Percentiles rank a stretch among this genome's conserved stretches.
Conservation (phyloP, 2,888 invertebrate genomes). For the Eilema depressum region DNA sequence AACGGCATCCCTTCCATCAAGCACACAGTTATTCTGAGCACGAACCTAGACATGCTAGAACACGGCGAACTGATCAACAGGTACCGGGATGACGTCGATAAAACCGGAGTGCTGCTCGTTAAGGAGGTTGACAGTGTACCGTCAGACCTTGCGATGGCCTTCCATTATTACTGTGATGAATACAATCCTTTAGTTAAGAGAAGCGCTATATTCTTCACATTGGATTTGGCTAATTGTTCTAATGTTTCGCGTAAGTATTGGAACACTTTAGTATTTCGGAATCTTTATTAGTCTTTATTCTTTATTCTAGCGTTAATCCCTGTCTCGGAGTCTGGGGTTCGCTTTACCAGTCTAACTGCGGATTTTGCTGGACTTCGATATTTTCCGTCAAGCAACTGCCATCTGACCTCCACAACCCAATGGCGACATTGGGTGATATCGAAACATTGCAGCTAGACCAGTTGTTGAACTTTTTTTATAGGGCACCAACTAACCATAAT, state of each 20-base stretch:
- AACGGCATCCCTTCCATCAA: slow-evolving; percentile 63
- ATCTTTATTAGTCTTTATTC: too few relatives aligned
- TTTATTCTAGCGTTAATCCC: too few relatives aligned
- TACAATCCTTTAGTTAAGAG: slow-evolving; percentile 77
- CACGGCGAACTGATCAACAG: slow-evolving; percentile 71
- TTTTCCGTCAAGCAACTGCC: too few relatives aligned
- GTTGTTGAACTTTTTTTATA: too few relatives aligned
- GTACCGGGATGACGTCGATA: slow-evolving; percentile 66
- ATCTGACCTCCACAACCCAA: too few relatives aligned
- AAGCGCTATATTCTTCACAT: slow-evolving; percentile 80
- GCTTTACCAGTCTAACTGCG: too few relatives aligned
- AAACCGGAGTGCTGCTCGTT: slow-evolving; percentile 76
- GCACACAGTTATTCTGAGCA: slow-evolving; percentile 66
- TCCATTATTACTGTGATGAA: slow-evolving; percentile 84
- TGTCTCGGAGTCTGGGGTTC: too few relatives aligned
- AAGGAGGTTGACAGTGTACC: slow-evolving; percentile 73
- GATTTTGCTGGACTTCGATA: too few relatives aligned
- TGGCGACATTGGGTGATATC: too few relatives aligned
- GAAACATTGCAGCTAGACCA: too few relatives aligned
- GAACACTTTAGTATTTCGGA: background rate
- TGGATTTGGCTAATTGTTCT: slow-evolving; percentile 73
- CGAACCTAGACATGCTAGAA: slow-evolving; percentile 62
- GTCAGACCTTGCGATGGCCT: slow-evolving; percentile 79
- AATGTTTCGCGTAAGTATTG: slow-evolving; percentile 55
- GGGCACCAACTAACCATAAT: too few relatives aligned